Percentiles rank a stretch among this genome's conserved stretches.
phyloP scores from a whole-genome alignment of 2,888 invertebrate genomes.

The Andrena fulva region DNA sequence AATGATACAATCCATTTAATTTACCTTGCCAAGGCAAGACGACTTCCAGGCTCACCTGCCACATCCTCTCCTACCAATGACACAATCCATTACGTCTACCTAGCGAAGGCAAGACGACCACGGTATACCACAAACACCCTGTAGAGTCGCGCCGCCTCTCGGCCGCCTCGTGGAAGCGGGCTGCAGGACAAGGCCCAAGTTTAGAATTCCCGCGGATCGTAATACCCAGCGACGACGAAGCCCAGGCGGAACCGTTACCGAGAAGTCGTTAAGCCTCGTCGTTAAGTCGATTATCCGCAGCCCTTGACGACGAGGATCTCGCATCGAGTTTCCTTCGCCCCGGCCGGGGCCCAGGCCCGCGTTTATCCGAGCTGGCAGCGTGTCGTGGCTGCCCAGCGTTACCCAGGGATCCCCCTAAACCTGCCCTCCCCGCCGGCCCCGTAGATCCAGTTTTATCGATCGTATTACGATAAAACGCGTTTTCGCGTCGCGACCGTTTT shows the following conservation, averaged over 20 bases:
- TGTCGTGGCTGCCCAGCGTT: slow-evolving; percentile 47
- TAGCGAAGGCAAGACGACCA: not conserved
- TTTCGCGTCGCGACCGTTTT: slow-evolving; percentile 18
- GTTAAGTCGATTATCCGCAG: slow-evolving; percentile 77
- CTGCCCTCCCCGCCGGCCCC: not conserved
- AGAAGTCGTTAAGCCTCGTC: slow-evolving; percentile 77
- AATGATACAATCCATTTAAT: too few relatives aligned
- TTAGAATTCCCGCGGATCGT: slow-evolving; percentile 72
- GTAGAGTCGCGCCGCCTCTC: slow-evolving; percentile 31
- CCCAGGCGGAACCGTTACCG: slow-evolving; percentile 70
- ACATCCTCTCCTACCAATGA: too few relatives aligned
- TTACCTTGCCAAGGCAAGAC: too few relatives aligned
- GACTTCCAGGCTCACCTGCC: too few relatives aligned
- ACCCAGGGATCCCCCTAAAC: slow-evolving; percentile 37
- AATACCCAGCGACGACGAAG: slow-evolving; percentile 59
- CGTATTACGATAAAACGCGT: slow-evolving; percentile 60
- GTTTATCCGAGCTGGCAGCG: slow-evolving; percentile 62
- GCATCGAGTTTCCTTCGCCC: slow-evolving; percentile 71
- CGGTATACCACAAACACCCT: slow-evolving; percentile 13
- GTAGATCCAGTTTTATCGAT: slow-evolving; percentile 67
- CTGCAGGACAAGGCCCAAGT: slow-evolving; percentile 58
- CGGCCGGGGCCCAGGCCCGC: slow-evolving; percentile 34
- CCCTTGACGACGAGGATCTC: slow-evolving; percentile 72
- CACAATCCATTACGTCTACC: too few relatives aligned
- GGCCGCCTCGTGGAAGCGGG: slow-evolving; percentile 41